Evolutionary conservation across 2,113 vertebrate species (phyloP).

Genomic region (Sebastes fasciatus): DNA sequence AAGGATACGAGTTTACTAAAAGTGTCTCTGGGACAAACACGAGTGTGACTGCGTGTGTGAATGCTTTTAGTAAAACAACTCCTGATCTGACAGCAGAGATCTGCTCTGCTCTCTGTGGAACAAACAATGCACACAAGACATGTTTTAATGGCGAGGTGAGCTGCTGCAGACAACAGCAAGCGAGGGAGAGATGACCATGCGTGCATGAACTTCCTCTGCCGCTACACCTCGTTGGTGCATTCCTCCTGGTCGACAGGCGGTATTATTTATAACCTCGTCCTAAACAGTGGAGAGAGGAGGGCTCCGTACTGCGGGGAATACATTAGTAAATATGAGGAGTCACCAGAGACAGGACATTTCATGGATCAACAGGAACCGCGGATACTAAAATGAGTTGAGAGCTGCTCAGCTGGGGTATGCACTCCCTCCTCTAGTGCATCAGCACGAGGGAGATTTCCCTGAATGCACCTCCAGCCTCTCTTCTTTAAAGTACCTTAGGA

Average conservation of each 20-base stretch:
- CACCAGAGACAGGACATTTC: slow-evolving; percentile 95
- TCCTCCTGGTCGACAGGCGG: slow-evolving; percentile 91
- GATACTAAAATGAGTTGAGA: slow-evolving; percentile 94
- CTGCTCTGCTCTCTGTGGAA: slow-evolving; percentile 81
- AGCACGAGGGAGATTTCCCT: slow-evolving; percentile 84
- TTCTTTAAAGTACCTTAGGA: slow-evolving; percentile 87
- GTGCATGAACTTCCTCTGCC: slow-evolving; percentile 89
- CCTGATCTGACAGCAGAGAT: slow-evolving; percentile 46
- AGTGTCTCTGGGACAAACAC: slow-evolving; percentile 6
- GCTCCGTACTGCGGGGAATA: slow-evolving; percentile 89
- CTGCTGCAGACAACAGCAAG: slow-evolving; percentile 89
- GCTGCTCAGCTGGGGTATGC: slow-evolving; percentile 88
- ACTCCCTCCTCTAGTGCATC: slow-evolving; percentile 84
- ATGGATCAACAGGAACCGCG: slow-evolving; percentile 96
- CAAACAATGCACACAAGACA: slow-evolving; percentile 87
- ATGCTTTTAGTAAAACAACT: slow-evolving; percentile 55
- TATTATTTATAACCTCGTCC: slow-evolving; percentile 95
- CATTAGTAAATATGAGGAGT: slow-evolving; percentile 96
- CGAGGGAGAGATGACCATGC: slow-evolving; percentile 87
- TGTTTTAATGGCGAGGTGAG: slow-evolving; percentile 90
- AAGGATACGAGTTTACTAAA: background rate
- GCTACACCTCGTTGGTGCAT: slow-evolving; percentile 91
- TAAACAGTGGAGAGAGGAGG: slow-evolving; percentile 92
- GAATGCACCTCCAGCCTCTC: slow-evolving; percentile 57
- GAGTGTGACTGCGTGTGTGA: slow-evolving; percentile 20